Base-by-base conservation (phyloP, 1,140 invertebrate genomes). In the Solen grandis region DNA sequence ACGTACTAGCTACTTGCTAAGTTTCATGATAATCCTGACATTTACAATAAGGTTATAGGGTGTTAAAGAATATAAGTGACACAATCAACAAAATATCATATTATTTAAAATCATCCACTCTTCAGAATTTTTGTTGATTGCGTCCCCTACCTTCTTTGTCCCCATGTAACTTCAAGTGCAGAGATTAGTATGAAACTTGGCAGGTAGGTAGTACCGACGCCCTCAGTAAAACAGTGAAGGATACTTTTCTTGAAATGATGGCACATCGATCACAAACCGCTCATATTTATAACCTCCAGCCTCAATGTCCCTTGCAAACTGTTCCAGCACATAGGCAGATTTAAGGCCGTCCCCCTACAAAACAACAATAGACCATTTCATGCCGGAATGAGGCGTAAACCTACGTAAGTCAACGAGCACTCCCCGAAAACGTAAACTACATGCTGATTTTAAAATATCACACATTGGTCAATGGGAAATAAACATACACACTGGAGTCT, bases 241-340 rank as follows among this genome's bases (percentile, higher is more conserved):
- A 85, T 85, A 85, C 84, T 46, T 54, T 75, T 85, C 84, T 4
- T 57, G 35, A 60, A 85, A 85, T 1, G 84, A 85, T 19, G 81
- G 84, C 19, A 85, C 81, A 31, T 79, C 31, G 22, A 68, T 25
- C n/a, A 66, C 62, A 25, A 41, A 72, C 29, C 35, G 33, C 14
- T 59, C 25, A 41, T 70, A 83, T 1, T 25, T 60, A 14, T 35
- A 65, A 14, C 69, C 79, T 8, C 75, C 35, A 1, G 38, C 19
- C 16, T 52, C 25, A 0, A 84, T 41, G 33, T 86, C 82, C 14
- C 46, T 19, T 25, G 65, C 68, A 22, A 84, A 77, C n/a, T 66
- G 54, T 22, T 77, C 22, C 5, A 68, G 33, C 33, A 73, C 77
- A 22, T 38, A 36, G 3, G 16, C 27, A 5, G 68, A 74, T 33